These are phyloP conservation scores for Noctua janthe DNA, from an alignment of 2,888 invertebrate genomes.

Conservation along the genomic window DNA sequence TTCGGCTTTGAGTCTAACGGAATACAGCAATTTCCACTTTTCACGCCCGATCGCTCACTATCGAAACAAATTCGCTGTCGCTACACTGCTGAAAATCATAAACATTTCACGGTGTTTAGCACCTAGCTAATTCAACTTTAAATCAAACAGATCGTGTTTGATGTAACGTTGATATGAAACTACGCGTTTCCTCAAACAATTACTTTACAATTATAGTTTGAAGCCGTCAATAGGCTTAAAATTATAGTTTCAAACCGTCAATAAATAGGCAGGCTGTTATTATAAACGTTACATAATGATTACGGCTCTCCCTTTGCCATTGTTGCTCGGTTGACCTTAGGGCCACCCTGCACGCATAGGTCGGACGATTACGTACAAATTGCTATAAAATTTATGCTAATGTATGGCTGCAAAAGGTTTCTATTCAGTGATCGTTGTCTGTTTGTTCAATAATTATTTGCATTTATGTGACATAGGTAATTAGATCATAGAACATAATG, in stretches of 20 bases:
- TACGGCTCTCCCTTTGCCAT: constrained; percentile 19
- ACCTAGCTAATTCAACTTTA: background rate
- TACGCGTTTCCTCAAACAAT: constrained; percentile 10
- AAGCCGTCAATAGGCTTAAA: constrained; percentile 2
- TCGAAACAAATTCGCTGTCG: constrained; percentile 9
- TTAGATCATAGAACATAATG: background rate
- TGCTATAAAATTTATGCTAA: constrained; percentile 32
- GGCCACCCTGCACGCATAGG: constrained; percentile 30
- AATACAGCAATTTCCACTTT: background rate
- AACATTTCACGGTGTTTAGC: constrained; percentile 24
- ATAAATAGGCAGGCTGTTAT: background rate
- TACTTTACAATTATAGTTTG: constrained; percentile 16
- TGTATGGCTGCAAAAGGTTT: constrained; percentile 4
- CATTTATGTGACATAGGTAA: background rate
- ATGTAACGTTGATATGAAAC: constrained; percentile 4
- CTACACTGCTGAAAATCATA: background rate
- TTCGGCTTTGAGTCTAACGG: background rate
- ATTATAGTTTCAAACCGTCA: constrained; percentile 9
- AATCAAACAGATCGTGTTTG: background rate
- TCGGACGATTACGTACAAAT: constrained; percentile 23
- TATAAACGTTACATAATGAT: constrained; percentile 25
- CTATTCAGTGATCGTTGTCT: background rate
- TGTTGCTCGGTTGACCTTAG: constrained; percentile 38
- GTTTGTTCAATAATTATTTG: constrained; percentile 8
- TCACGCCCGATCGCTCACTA: background rate